phyloP scores from a whole-genome alignment of 2,113 vertebrate genomes.

The Osmerus mordax region DNA sequence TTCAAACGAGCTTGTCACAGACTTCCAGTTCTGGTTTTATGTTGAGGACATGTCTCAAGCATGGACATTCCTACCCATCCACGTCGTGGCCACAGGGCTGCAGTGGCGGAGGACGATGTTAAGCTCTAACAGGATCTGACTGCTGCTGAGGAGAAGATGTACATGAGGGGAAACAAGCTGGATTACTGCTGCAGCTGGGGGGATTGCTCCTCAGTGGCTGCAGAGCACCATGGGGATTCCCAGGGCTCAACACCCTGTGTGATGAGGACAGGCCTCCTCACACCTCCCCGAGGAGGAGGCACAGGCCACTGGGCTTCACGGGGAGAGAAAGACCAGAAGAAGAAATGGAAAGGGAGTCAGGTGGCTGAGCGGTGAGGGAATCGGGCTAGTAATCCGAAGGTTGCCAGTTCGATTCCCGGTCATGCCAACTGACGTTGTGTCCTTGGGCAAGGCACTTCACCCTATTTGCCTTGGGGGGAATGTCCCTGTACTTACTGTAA shows the following conservation, averaged over 20 bases:
- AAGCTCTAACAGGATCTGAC: conserved; percentile 47
- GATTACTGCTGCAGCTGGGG: conserved; percentile 31
- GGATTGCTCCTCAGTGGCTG: conserved; percentile 24
- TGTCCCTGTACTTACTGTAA: no score
- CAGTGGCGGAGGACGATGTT: conserved; percentile 26
- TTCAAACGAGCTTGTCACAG: conserved; percentile 12
- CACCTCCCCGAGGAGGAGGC: not conserved
- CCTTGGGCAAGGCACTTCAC: no score
- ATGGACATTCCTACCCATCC: conserved; percentile 3
- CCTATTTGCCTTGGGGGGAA: no score
- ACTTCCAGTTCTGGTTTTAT: not conserved
- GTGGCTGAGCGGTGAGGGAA: no score
- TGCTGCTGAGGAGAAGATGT: conserved; percentile 27
- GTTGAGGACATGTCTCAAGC: not conserved
- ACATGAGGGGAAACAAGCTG: conserved; percentile 30
- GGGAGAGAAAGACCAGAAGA: not conserved
- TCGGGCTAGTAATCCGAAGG: no score
- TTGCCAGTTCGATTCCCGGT: no score
- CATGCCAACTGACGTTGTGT: no score
- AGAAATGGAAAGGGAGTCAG: no score
- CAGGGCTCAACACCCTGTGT: conserved; percentile 1
- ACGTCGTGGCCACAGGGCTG: not conserved
- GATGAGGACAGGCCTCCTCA: conserved; percentile 9
- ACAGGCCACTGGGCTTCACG: not conserved
- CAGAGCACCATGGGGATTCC: not conserved